These are phyloP conservation scores for Scaptomyza parva DNA, from an alignment of 2,888 invertebrate species.

Conservation along the genomic window DNA sequence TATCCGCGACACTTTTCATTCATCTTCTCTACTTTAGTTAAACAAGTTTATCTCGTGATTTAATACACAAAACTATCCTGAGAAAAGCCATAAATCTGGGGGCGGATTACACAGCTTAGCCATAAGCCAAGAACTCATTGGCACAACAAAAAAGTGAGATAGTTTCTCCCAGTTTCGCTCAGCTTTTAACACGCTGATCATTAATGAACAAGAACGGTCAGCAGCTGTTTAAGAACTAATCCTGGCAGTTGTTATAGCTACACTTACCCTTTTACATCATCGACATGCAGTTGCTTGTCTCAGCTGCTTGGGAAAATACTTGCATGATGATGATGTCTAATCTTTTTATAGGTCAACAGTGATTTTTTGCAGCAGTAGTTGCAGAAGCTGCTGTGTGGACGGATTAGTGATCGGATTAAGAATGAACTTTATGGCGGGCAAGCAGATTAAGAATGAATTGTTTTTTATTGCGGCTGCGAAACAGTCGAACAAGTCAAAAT, in stretches of 20 bases:
- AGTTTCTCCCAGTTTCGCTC: not conserved
- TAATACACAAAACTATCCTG: conserved; percentile 30
- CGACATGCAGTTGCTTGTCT: conserved; percentile 40
- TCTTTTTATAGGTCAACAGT: conserved; percentile 63
- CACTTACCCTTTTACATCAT: conserved; percentile 61
- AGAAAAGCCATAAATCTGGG: conserved; percentile 33
- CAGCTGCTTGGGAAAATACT: conserved; percentile 77
- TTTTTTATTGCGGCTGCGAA: conserved; percentile 68
- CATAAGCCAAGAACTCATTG: conserved; percentile 30
- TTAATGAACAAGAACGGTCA: conserved; percentile 64
- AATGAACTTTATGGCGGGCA: conserved; percentile 66
- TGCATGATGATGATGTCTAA: conserved; percentile 57
- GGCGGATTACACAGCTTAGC: conserved; percentile 42
- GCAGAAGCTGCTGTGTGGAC: conserved; percentile 13
- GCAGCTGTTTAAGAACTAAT: conserved; percentile 57
- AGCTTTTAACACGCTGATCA: conserved; percentile 42
- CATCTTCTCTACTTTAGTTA: conserved; percentile 35
- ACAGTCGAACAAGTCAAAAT: conserved; percentile 59
- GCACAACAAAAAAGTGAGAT: conserved; percentile 5
- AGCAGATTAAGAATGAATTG: conserved; percentile 77
- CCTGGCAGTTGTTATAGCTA: conserved; percentile 14
- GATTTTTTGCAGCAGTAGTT: conserved; percentile 23
- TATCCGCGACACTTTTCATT: conserved; percentile 55
- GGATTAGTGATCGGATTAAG: conserved; percentile 75
- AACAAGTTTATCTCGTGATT: conserved; percentile 57